Evolutionary conservation across 2,888 invertebrate genomes (phyloP).

Genomic region (Ichneumon xanthorius): DNA sequence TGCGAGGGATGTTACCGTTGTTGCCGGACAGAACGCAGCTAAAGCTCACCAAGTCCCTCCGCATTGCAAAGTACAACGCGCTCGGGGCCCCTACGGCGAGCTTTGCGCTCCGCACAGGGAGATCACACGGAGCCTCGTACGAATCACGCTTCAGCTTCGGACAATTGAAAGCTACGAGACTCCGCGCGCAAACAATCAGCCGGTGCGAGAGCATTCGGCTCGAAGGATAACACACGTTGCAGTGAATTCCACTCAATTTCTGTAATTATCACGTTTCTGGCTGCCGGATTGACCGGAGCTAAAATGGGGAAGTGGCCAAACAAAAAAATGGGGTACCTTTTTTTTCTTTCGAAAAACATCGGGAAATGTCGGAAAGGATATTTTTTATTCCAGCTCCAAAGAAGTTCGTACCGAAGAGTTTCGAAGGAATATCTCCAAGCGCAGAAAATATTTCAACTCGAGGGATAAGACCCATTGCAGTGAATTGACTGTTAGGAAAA

Average conservation of each 20-base stretch:
- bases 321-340: too few species aligned
- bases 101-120: conserved; percentile 40
- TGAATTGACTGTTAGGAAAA: too few species aligned
- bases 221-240: not conserved
- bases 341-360: too few species aligned
- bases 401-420: too few species aligned
- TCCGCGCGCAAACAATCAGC: not conserved
- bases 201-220: not conserved
- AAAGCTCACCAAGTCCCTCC: conserved; percentile 38
- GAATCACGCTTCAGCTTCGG: conserved; percentile 37
- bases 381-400: too few species aligned
- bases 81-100: conserved; percentile 30
- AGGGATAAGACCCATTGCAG: too few species aligned
- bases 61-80: conserved; percentile 6
- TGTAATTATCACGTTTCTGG: not conserved
- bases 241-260: not conserved
- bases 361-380: too few species aligned
- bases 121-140: conserved; percentile 46
- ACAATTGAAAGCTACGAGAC: conserved; percentile 39
- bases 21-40: conserved; percentile 7
- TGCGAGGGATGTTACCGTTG: conserved; percentile 7
- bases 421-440: too few species aligned
- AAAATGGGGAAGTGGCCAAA: too few species aligned
- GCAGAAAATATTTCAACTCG: too few species aligned
- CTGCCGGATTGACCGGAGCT: too few species aligned